These are phyloP conservation scores for Oryzias melastigma DNA, from an alignment of 2,113 vertebrate species.

Conservation along the genomic window DNA sequence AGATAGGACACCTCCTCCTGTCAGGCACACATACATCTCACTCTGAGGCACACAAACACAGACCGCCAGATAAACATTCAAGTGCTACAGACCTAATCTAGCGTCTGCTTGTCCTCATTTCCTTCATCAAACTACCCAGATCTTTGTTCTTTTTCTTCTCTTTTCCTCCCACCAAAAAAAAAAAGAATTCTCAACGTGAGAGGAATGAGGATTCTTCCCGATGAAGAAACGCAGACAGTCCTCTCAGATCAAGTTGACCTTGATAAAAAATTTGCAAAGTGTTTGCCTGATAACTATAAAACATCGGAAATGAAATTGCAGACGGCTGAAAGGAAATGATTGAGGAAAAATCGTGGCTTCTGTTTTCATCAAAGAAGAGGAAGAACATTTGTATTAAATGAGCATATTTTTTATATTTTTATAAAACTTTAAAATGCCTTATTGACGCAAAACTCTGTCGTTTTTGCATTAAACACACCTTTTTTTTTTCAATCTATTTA, in stretches of 20 bases:
- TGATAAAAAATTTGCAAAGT: slow-evolving; percentile 11
- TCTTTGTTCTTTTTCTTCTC: slow-evolving; percentile 9
- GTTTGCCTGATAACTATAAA: slow-evolving; percentile 41
- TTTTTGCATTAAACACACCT: slow-evolving; percentile 22
- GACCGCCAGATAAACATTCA: slow-evolving; percentile 42
- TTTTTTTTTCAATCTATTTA: slow-evolving; percentile 15
- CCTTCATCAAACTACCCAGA: slow-evolving; percentile 23
- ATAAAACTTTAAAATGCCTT: slow-evolving; percentile 4
- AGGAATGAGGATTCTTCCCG: slow-evolving; percentile 8
- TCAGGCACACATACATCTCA: slow-evolving; percentile 36
- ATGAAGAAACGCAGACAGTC: slow-evolving; percentile 12
- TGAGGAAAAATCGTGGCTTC: slow-evolving; percentile 42
- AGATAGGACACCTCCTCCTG: slow-evolving; percentile 59
- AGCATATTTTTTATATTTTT: slow-evolving; percentile 6
- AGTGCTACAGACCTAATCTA: slow-evolving; percentile 47
- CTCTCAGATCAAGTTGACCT: slow-evolving; percentile 24
- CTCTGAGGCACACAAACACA: slow-evolving; percentile 42
- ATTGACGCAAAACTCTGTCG: slow-evolving; percentile 11
- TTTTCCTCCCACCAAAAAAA: background rate
- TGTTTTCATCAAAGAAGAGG: slow-evolving; percentile 37
- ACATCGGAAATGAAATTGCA: slow-evolving; percentile 47
- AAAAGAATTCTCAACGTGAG: background rate
- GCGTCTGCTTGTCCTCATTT: slow-evolving; percentile 56
- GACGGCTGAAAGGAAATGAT: slow-evolving; percentile 40
- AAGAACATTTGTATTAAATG: background rate